These are phyloP conservation scores for Macrochelys suwanniensis DNA, from an alignment of 2,797 vertebrate species.

Conservation along the genomic window DNA sequence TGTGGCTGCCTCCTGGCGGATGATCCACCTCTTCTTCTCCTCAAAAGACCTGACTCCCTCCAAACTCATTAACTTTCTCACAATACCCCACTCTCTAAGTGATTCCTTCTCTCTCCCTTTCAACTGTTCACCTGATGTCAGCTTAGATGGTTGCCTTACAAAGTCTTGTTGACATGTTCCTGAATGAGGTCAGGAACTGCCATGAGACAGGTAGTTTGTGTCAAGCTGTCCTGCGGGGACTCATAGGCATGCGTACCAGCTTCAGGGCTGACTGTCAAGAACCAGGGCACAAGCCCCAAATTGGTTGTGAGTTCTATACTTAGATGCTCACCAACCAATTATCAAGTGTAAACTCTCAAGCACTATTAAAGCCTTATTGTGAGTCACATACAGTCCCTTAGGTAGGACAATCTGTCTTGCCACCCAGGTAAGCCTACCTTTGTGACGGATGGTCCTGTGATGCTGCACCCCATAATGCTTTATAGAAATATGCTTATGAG, in stretches of 20 bases:
- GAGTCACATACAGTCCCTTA: neutral
- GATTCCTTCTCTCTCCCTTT: neutral
- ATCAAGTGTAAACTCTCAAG: neutral
- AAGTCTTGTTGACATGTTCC: neutral
- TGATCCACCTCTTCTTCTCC: neutral
- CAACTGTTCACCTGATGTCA: neutral
- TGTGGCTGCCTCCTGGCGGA: neutral
- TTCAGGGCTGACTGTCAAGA: neutral
- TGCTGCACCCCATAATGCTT: too few relatives aligned
- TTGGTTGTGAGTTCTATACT: neutral
- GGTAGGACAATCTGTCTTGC: neutral
- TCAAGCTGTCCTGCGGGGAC: neutral
- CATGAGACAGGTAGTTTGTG: neutral
- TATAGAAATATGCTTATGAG: too few relatives aligned
- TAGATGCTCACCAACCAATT: neutral
- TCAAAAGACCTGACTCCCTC: neutral
- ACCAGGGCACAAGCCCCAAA: neutral
- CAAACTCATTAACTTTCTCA: neutral
- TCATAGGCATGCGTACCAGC: neutral
- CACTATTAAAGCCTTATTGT: too few relatives aligned
- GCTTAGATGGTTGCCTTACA: neutral
- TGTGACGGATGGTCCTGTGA: too few relatives aligned
- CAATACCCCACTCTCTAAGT: fast-evolving
- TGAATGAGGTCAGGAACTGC: neutral
- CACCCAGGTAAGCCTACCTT: neutral